Conservation (phyloP, 2,888 invertebrate genomes). For the Venustoraphidia nigricollis region DNA sequence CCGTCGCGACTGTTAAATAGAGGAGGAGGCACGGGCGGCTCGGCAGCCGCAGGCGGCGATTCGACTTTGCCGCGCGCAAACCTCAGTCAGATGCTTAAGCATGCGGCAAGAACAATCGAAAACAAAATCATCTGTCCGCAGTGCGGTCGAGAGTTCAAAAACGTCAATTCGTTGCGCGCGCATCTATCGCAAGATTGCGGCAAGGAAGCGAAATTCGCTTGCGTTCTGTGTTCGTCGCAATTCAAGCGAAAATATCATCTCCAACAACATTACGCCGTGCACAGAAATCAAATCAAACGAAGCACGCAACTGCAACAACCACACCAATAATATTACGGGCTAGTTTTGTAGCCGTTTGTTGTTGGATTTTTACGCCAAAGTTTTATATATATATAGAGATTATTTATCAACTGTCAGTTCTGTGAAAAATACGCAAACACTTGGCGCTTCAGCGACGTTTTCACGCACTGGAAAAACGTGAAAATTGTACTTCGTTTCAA, state of each 20-base stretch:
- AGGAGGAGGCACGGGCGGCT: too few species aligned
- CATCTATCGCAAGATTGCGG: conserved; percentile 14
- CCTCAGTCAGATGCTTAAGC: conserved; percentile 3
- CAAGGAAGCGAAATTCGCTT: conserved; percentile 12
- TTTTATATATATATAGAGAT: too few species aligned
- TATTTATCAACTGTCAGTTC: too few species aligned
- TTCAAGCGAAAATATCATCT: conserved; percentile 15
- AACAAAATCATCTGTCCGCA: conserved; percentile 11
- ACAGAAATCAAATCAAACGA: not conserved
- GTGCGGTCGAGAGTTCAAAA: conserved; percentile 16
- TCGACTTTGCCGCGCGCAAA: not conserved
- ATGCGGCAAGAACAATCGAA: conserved; percentile 5
- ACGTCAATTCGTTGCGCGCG: conserved; percentile 12
- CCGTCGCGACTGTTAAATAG: too few species aligned
- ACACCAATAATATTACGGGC: not conserved
- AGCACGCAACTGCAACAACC: not conserved
- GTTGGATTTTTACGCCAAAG: not conserved
- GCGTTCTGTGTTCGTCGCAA: conserved; percentile 13
- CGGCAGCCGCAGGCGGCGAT: too few species aligned
- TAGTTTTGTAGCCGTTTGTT: not conserved
- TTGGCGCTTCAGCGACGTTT: too few species aligned
- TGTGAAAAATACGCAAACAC: too few species aligned
- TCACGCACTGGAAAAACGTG: too few species aligned
- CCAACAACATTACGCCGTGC: conserved; percentile 9
- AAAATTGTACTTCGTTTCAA: too few species aligned